Evolutionary conservation across 92 coral and sea anemone genomes (phyloP).

Genomic region (Epizoanthus illoricatus): DNA sequence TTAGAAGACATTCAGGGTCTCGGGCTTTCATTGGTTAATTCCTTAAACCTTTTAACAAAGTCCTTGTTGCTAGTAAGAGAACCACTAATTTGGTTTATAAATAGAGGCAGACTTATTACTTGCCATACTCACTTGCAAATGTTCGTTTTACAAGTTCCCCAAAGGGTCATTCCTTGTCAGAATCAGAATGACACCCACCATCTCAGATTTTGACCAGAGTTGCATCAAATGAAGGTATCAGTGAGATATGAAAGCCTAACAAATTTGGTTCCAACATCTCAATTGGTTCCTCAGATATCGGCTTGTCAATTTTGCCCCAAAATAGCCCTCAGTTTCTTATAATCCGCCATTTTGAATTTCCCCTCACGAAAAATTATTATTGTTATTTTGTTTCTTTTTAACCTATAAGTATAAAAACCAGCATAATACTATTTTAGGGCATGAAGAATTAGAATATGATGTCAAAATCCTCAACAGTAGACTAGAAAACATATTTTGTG

Average conservation of each 20-base stretch:
- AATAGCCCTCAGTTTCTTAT: neutral
- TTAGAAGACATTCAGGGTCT: no score
- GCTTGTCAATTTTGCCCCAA: neutral
- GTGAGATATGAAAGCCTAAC: neutral
- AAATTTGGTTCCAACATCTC: neutral
- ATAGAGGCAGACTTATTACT: no score
- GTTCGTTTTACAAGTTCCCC: no score
- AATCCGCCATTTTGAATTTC: neutral
- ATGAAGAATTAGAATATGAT: neutral
- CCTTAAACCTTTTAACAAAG: no score
- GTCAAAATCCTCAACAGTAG: neutral
- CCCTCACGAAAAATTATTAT: neutral
- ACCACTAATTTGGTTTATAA: no score
- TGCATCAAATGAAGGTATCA: constrained; percentile 4
- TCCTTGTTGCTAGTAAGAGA: no score
- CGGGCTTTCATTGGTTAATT: no score
- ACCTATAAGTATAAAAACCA: neutral
- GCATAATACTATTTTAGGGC: neutral
- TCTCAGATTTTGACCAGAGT: neutral
- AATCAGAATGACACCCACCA: neutral
- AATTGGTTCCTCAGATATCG: neutral
- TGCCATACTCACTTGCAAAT: no score
- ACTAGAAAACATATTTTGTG: no score
- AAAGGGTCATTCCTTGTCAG: neutral
- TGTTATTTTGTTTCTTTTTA: neutral